Conservation (phyloP, 2,113 vertebrate species). For the Pterocles burchelli region DNA sequence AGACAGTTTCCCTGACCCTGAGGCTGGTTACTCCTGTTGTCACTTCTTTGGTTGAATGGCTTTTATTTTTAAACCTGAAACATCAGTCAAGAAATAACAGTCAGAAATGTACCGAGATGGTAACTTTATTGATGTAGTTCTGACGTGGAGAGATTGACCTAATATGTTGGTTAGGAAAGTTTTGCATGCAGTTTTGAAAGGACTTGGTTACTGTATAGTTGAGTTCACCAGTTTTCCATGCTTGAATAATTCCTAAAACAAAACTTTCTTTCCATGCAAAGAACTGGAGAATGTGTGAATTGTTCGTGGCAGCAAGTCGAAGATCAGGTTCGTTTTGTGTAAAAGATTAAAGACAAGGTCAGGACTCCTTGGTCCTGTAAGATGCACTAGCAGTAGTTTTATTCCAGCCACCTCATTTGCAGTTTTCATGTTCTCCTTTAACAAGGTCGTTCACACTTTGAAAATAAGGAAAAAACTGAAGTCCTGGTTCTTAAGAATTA, state of each 20-base stretch:
- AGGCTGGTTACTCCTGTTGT: neutral
- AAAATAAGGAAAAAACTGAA: neutral
- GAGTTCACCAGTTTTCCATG: neutral
- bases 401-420: neutral
- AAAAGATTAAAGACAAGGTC: neutral
- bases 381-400: neutral
- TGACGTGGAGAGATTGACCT: neutral
- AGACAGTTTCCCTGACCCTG: neutral
- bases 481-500: neutral
- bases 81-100: neutral
- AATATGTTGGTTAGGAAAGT: neutral
- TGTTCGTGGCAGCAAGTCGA: neutral
- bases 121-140: neutral
- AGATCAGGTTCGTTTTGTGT: neutral
- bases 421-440: neutral
- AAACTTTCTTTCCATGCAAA: neutral
- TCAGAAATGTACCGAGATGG: neutral
- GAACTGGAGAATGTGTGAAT: neutral
- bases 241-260: neutral
- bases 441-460: neutral
- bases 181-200: neutral
- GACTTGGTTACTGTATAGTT: neutral
- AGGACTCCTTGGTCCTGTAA: neutral
- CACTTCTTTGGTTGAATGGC: neutral
- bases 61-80: conserved; percentile 1